Base-by-base conservation (phyloP, 2,113 vertebrate genomes). In the Osmerus eperlanus region DNA sequence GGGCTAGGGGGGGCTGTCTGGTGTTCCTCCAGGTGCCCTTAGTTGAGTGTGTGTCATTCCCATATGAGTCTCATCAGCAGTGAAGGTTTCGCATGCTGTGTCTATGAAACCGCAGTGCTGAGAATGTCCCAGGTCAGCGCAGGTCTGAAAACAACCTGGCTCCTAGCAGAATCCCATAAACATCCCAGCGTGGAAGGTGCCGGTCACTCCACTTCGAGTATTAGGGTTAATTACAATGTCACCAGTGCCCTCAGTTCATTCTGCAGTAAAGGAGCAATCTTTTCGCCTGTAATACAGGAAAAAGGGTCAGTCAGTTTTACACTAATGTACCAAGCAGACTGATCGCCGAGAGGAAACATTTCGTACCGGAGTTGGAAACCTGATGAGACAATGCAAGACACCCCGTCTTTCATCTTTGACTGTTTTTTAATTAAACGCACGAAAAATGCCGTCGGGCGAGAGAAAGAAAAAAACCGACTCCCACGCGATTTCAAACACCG, bases 361-460 rank as follows among this genome's bases (percentile, higher is more conserved):
- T 67, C 13, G 32, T 7, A 36, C 23, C 7, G 4, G 21, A 3
- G 15, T 47, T 53, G 71, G 55, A 79, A 70, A 75, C 32, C 59
- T 14, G 72, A 78, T 60, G 52, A 74, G 74, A 14, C 36, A 15
- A 15, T 3, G 12, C 25, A 53, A 15, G 52, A 52, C 21, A 56
- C 62, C 56, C 2, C 19, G 67, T 54, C 29, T 23, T 23, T 63
- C 68, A 81, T 77, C 59, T 76, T 58, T 29, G 36, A 23, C 25
- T 81, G 71, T 41, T 69, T 78, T 75, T 76, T 53, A 73, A 83
- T 23, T 83, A 25, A 74, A 76, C 56, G 72, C 63, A 71, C 25
- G 53, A 70, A 55, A 36, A 23, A 71, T 2, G 29, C 29, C 29
- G 3, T 3, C 5, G 29, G 6, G 36, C 36, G 6, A 41, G 32